Evolutionary conservation across 2,888 invertebrate species (phyloP).

Genomic region (Blastobasis adustella): DNA sequence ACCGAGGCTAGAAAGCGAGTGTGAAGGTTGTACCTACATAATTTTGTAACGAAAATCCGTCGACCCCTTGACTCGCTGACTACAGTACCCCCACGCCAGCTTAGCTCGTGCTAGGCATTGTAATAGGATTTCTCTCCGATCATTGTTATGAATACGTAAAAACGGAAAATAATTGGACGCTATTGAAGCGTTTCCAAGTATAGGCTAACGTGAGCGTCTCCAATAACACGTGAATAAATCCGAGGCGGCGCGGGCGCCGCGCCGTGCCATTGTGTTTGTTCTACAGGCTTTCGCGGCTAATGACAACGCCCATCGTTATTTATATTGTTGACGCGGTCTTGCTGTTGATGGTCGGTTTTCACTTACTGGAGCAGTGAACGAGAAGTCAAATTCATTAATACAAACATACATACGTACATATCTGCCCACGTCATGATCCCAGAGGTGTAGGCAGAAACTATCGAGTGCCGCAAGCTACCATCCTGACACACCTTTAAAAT

Average conservation of each 20-base stretch:
- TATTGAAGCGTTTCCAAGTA: slow-evolving; percentile 55
- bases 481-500: too few species aligned
- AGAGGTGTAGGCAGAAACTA: too few species aligned
- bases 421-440: too few species aligned
- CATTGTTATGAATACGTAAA: slow-evolving; percentile 29
- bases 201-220: slow-evolving; percentile 37
- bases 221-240: slow-evolving; percentile 38
- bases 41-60: neutral
- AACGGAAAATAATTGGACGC: slow-evolving; percentile 49
- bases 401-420: too few species aligned
- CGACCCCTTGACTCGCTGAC: too few species aligned
- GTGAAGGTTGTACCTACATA: slow-evolving; percentile 7
- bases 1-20: slow-evolving; percentile 52
- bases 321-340: slow-evolving; percentile 36
- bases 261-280: slow-evolving; percentile 43
- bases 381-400: too few species aligned
- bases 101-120: slow-evolving; percentile 6
- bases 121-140: slow-evolving; percentile 35
- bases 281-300: slow-evolving; percentile 49
- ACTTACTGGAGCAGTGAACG: slow-evolving; percentile 34
- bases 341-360: slow-evolving; percentile 28
- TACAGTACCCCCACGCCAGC: too few species aligned
- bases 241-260: slow-evolving; percentile 28
- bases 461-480: too few species aligned
- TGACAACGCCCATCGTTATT: slow-evolving; percentile 41